Conservation (phyloP, 1,140 invertebrate species). For the Amyelois transitella region DNA sequence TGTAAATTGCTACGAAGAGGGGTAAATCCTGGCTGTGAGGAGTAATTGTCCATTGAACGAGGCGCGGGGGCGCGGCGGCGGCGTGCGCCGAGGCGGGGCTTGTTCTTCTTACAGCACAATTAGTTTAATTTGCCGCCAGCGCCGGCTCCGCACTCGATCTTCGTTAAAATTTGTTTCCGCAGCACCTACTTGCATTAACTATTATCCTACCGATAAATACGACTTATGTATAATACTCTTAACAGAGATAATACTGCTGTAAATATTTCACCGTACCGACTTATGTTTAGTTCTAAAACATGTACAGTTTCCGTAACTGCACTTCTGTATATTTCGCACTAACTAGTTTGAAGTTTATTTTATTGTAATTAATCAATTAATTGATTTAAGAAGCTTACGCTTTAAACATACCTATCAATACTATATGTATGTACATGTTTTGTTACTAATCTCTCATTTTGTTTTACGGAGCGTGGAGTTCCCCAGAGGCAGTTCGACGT, state of each 20-base stretch:
- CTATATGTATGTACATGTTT: conserved; percentile 75
- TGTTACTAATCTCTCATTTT: conserved; percentile 73
- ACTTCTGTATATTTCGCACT: conserved; percentile 75
- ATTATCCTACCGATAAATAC: conserved; percentile 69
- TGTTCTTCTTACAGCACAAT: conserved; percentile 75
- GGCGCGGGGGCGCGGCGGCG: conserved; percentile 30
- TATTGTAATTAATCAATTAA: conserved; percentile 66
- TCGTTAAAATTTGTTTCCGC: conserved; percentile 74
- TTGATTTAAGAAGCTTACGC: conserved; percentile 74
- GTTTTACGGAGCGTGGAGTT: conserved; percentile 43
- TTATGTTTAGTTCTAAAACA: conserved; percentile 76
- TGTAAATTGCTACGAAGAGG: conserved; percentile 69
- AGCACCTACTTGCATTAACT: conserved; percentile 74
- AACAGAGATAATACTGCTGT: conserved; percentile 70
- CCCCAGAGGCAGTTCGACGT: conserved; percentile 44
- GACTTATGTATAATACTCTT: conserved; percentile 70
- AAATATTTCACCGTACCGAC: conserved; percentile 74
- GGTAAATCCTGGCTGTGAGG: conserved; percentile 72
- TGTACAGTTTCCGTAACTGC: conserved; percentile 75
- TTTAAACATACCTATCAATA: conserved; percentile 72
- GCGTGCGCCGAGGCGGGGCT: conserved; percentile 45
- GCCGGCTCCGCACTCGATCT: conserved; percentile 68
- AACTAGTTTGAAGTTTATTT: conserved; percentile 72
- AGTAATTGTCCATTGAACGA: conserved; percentile 73
- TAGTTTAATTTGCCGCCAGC: conserved; percentile 75